Evolutionary conservation across 2,888 invertebrate genomes (phyloP).

Genomic region (Cephus rjabovi): DNA sequence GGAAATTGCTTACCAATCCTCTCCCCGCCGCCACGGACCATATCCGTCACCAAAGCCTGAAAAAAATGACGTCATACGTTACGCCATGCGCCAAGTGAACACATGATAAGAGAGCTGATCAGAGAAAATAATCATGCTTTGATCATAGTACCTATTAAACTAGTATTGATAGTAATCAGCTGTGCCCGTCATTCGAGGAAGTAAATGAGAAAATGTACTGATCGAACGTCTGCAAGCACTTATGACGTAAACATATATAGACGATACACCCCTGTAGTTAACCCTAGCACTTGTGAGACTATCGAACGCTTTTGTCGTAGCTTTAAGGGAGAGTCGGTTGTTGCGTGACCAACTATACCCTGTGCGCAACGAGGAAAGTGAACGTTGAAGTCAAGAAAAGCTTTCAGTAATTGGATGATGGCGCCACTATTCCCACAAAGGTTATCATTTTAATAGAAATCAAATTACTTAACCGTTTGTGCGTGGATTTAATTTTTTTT

Average conservation of each 20-base stretch:
- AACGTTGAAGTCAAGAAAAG: background rate
- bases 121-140: background rate
- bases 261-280: background rate
- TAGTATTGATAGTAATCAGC: background rate
- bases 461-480: background rate
- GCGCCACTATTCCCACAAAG: background rate
- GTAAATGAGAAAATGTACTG: background rate
- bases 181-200: background rate
- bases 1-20: constrained; percentile 44
- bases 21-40: constrained; percentile 46
- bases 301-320: background rate
- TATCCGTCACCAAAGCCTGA: constrained; percentile 47
- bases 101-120: background rate
- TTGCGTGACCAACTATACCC: background rate
- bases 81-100: background rate
- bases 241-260: background rate
- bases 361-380: background rate
- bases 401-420: background rate
- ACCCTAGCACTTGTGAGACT: background rate
- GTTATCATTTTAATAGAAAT: background rate
- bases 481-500: background rate
- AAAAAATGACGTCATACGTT: constrained; percentile 28
- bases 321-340: background rate
- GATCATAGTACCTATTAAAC: background rate
- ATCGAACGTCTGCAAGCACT: background rate